Base-by-base conservation (phyloP, 2,888 invertebrate species). In the Dicycla oo region DNA sequence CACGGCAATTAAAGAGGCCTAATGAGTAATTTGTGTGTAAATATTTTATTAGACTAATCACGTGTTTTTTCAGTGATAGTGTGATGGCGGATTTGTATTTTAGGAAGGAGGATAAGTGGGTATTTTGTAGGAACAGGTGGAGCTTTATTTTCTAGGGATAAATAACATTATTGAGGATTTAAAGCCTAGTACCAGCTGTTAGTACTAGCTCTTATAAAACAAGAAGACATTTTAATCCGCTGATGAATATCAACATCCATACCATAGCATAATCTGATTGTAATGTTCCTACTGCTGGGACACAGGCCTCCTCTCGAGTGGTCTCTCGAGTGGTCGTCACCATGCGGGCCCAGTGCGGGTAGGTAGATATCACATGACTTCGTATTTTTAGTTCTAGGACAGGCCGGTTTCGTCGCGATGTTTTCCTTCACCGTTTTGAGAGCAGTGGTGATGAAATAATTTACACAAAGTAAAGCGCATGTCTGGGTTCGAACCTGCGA, bases 1-100 rank as follows among this genome's bases (percentile, higher is more conserved):
- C 80, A 68, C 64, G 83, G 87, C 89, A 89, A 91, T 91, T 90
- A 90, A 87, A 80, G 84, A 62, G 73, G 73, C 81, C 80, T 83
- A 85, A 85, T 85, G 76, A 87, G 73, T 86, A 66, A 80, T 82
- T 80, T 84, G 82, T 78, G 74, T 79, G 65, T 73, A 64, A 83
- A 75, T 86, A 77, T 82, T 78, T 86, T 72, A 73, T 86, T 72
- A 54, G 58, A 58, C 84, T 75, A 65, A 75, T 84, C 68, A 69
- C 56, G 57, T 58, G 60, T 84, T 70, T 83, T 83, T 83, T 65
- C 30, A 38, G 58, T 70, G 64, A 62, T 68, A 49, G 34, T 49
- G n/a, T 83, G 65, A 83, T 69, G 56, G 80, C 15, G 38, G 58
- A 57, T 61, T 82, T 66, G 69, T 73, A 78, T 75, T 71, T 76